These are phyloP conservation scores for Epinephelus awoara DNA, from an alignment of 2,797 vertebrate genomes.

Conservation along the genomic window DNA sequence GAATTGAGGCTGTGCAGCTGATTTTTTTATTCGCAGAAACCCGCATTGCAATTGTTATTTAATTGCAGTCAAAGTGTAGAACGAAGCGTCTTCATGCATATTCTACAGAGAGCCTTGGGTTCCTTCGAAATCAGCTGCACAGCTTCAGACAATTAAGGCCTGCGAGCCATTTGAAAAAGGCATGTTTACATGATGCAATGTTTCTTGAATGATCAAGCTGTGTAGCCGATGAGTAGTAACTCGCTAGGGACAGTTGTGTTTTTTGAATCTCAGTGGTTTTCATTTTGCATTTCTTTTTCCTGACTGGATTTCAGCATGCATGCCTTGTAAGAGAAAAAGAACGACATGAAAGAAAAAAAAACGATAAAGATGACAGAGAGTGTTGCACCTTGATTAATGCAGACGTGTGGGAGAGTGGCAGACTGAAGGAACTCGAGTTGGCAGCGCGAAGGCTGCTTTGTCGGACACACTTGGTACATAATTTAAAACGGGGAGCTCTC, in stretches of 20 bases:
- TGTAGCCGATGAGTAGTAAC: slow-evolving; percentile 66
- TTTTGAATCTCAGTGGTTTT: slow-evolving; percentile 70
- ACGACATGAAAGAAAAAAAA: slow-evolving; percentile 56
- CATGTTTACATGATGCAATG: slow-evolving; percentile 83
- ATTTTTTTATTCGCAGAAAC: slow-evolving; percentile 16
- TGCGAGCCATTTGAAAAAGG: slow-evolving; percentile 76
- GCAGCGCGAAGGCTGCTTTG: slow-evolving; percentile 22
- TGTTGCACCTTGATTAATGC: slow-evolving; percentile 79
- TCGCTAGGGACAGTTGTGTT: slow-evolving; percentile 58
- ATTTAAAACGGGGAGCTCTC: slow-evolving; percentile 20
- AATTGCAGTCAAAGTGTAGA: slow-evolving; percentile 35
- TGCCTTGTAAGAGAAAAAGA: slow-evolving; percentile 79
- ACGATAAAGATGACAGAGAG: slow-evolving; percentile 54
- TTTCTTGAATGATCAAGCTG: slow-evolving; percentile 77
- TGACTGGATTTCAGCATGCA: slow-evolving; percentile 80
- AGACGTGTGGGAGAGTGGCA: slow-evolving; percentile 70
- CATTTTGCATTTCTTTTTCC: slow-evolving; percentile 64
- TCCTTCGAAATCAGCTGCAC: slow-evolving; percentile 65
- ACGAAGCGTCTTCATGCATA: slow-evolving; percentile 21
- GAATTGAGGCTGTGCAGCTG: slow-evolving; percentile 66
- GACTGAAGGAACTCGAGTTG: slow-evolving; percentile 64
- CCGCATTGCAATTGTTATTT: background rate
- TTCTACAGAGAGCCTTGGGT: slow-evolving; percentile 45
- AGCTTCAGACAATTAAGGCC: slow-evolving; percentile 58
- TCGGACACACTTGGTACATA: slow-evolving; percentile 31